A percentile compares a stretch with the other conserved stretches of the same genome.
Evolutionary conservation across 1,140 invertebrate species (phyloP).

Genomic region (Sesamia nonagrioides): DNA sequence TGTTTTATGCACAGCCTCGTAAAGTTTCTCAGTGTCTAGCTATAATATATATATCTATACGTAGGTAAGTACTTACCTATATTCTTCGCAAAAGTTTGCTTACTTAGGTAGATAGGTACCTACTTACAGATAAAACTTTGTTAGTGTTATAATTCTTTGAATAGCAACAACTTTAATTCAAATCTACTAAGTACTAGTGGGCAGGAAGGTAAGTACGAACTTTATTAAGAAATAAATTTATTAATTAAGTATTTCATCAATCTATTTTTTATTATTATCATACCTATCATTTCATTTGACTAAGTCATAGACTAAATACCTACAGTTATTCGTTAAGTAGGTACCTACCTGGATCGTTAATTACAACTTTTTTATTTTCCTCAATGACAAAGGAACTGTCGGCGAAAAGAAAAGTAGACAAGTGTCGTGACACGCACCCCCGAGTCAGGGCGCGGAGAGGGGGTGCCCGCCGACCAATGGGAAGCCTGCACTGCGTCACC

Average conservation of each 20-base stretch:
- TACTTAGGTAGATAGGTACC: background rate
- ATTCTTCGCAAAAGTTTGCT: background rate
- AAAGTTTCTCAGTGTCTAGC: no score
- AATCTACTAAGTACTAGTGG: background rate
- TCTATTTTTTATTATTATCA: background rate
- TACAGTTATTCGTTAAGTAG: conserved; percentile 80
- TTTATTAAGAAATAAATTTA: background rate
- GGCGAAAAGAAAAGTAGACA: conserved; percentile 87
- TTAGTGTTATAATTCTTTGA: background rate
- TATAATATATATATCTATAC: no score
- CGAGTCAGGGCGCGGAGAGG: conserved; percentile 66
- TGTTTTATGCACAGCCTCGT: no score
- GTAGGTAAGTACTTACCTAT: no score
- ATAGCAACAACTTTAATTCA: background rate
- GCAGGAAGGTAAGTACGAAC: no score
- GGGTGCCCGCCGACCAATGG: conserved; percentile 71
- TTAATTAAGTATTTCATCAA: background rate
- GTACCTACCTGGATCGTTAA: conserved; percentile 86
- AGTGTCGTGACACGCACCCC: conserved; percentile 86
- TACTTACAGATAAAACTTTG: background rate
- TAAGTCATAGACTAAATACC: conserved; percentile 63
- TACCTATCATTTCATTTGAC: conserved; percentile 1
- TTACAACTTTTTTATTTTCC: conserved; percentile 87
- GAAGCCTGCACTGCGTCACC: conserved; percentile 58
- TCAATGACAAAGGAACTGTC: conserved; percentile 87